Base-by-base conservation (phyloP, 2,797 vertebrate genomes). In the Malacoraja senta region DNA sequence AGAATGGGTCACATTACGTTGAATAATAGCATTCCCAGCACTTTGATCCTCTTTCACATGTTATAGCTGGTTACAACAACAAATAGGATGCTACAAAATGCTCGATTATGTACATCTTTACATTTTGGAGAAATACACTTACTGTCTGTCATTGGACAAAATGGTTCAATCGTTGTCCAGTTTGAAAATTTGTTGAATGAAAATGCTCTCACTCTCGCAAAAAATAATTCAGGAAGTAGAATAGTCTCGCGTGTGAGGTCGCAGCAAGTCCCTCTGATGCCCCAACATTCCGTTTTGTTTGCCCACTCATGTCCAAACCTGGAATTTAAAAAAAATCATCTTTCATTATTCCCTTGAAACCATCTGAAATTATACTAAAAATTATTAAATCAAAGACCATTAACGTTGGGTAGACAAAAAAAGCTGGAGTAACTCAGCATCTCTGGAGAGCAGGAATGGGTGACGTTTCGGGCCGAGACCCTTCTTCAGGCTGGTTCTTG, bases 281-380 rank as follows among this genome's bases (percentile, higher is more conserved):
- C 72, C 61, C 65, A 84, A 81, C 93, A 94, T n/a, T 93, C 93
- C 86, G 79, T 35, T 80, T 93, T 94, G 32, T 93, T 93, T 79
- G 53, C 68, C 93, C 93, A 94, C 9, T 76, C 32, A 0, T 80
- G 61, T 71, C 93, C 86, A 93, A 93, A 93, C 74, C 93, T 94
- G n/a, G 19, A 91, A 88, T n/a, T 53, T 7, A 53, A 53, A 61
- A 44, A 35, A 38, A 93, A 53, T 38, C 61, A 72, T 26, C 74
- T 83, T 83, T 24, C 35, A 68, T 93, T 80, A 24, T 65, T 80
- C 17, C 32, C 68, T 44, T 68, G 44, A 44, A 12, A 74, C 12
- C n/a, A 32, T 32, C 1, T 8, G 26, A n/a, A 84, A 84, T 61
- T 38, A 44, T 38, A 13, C 24, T 91, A 8, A 72, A 91, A 74